Percentiles rank a stretch among this genome's conserved stretches.
These are phyloP conservation scores for Amphipoea oculea DNA, from an alignment of 2,888 invertebrate species.

Conservation along the genomic window DNA sequence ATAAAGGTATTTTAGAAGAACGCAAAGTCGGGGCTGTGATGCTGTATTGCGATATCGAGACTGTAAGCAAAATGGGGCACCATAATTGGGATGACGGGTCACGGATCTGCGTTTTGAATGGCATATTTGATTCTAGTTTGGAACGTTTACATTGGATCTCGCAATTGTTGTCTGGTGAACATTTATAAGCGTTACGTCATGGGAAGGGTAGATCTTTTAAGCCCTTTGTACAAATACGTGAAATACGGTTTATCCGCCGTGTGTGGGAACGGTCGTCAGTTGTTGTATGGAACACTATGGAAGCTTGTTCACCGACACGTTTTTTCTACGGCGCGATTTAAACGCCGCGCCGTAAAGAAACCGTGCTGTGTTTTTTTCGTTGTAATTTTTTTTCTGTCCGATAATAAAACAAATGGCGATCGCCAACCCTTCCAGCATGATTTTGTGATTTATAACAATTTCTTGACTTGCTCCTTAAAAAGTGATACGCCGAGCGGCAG, in stretches of 20 bases:
- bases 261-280: neutral
- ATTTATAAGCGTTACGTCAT: neutral
- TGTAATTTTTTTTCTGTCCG: neutral
- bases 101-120: neutral
- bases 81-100: slow-evolving; percentile 1
- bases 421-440: neutral
- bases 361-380: too few species aligned
- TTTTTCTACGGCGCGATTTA: neutral
- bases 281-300: neutral
- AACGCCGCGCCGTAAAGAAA: too few species aligned
- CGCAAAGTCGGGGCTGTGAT: neutral
- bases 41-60: neutral
- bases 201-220: neutral
- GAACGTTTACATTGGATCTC: neutral
- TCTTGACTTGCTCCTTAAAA: neutral
- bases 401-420: neutral
- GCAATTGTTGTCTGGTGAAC: neutral
- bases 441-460: neutral
- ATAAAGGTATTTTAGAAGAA: slow-evolving; percentile 10
- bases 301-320: neutral
- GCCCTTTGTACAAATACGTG: neutral
- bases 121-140: neutral
- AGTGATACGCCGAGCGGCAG: neutral
- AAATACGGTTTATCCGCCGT: neutral
- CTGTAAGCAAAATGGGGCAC: neutral